Evolutionary conservation across 2,888 invertebrate genomes (phyloP).

Genomic region (Oxyteleia sp.): DNA sequence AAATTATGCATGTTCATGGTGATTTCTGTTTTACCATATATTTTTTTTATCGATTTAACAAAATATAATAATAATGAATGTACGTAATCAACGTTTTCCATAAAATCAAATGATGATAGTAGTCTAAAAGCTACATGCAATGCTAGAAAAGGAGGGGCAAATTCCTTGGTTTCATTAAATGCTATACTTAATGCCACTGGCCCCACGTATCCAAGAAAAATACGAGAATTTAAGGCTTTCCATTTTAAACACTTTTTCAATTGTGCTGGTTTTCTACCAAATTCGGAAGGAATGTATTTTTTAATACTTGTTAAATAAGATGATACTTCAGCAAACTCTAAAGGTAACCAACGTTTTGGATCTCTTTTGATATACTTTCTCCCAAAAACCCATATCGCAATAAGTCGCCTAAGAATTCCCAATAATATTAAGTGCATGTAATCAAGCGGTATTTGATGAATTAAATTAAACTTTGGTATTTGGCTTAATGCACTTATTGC

Average conservation of each 20-base stretch:
- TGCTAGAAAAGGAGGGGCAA: conserved; percentile 41
- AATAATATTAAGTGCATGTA: conserved; percentile 63
- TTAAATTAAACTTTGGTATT: conserved; percentile 56
- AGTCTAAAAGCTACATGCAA: conserved; percentile 53
- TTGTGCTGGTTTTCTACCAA: conserved; percentile 42
- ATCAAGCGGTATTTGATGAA: conserved; percentile 52
- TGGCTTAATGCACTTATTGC: conserved; percentile 37
- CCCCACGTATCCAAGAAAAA: conserved; percentile 60
- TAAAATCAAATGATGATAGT: not conserved
- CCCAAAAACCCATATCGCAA: conserved; percentile 36
- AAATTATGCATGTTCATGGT: conserved; percentile 63
- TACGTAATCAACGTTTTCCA: conserved; percentile 36
- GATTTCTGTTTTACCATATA: conserved; percentile 57
- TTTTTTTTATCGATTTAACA: conserved; percentile 24
- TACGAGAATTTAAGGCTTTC: conserved; percentile 59
- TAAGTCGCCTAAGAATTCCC: conserved; percentile 41
- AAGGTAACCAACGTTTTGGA: conserved; percentile 35
- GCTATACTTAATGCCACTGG: conserved; percentile 35
- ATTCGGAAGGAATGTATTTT: conserved; percentile 50
- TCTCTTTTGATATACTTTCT: conserved; percentile 43
- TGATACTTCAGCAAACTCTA: conserved; percentile 20
- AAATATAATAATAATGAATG: conserved; percentile 49
- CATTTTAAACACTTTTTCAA: conserved; percentile 37
- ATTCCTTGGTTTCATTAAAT: conserved; percentile 28
- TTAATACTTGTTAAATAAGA: conserved; percentile 12